These are phyloP conservation scores for Macrotis lagotis DNA, from an alignment of 2,113 vertebrate genomes.

Conservation along the genomic window DNA sequence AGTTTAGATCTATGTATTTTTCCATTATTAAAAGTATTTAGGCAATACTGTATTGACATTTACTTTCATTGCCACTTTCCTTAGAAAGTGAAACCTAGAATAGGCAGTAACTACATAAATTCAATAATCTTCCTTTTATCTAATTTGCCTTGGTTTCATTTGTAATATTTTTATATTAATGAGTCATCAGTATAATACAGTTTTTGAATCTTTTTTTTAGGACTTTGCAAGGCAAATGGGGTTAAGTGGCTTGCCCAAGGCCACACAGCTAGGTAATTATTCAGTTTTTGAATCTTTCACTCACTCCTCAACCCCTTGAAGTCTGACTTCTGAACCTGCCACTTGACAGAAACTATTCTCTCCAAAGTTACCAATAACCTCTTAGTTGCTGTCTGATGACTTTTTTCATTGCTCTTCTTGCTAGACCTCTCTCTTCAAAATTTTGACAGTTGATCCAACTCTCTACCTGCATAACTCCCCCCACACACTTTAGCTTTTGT, in stretches of 20 bases:
- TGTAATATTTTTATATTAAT: conserved; percentile 67
- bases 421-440: not conserved
- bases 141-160: conserved; percentile 69
- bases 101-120: conserved; percentile 73
- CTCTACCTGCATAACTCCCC: not conserved
- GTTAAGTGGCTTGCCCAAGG: too few species aligned
- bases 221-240: too few species aligned
- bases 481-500: not conserved
- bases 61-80: conserved; percentile 79
- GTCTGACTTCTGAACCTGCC: not conserved
- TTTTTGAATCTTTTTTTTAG: too few species aligned
- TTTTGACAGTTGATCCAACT: not conserved
- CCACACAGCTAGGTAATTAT: too few species aligned
- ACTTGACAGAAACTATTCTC: not conserved
- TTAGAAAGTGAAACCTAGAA: conserved; percentile 75
- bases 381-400: not conserved
- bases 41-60: conserved; percentile 78
- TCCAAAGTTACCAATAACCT: not conserved
- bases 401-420: not conserved
- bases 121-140: conserved; percentile 73
- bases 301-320: not conserved
- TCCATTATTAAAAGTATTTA: conserved; percentile 74
- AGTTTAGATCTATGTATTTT: conserved; percentile 78
- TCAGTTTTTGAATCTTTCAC: conserved; percentile 24
- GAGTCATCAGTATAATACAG: conserved; percentile 58